Percentiles rank a stretch among this genome's conserved stretches.
Evolutionary conservation across 1,140 invertebrate genomes (phyloP).

Genomic region (Drosophila serrata): DNA sequence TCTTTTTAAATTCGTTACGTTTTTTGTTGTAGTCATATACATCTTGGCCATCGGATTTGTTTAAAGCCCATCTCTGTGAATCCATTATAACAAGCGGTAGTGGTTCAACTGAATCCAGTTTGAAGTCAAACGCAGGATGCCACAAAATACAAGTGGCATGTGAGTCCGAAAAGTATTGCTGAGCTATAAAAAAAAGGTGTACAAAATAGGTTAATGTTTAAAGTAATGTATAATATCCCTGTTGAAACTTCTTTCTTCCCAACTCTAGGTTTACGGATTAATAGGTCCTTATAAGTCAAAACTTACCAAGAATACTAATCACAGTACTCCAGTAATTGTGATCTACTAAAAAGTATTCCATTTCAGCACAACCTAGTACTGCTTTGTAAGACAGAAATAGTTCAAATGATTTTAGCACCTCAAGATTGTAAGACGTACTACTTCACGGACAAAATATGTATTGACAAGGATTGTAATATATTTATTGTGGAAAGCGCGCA

Average conservation of each 20-base stretch:
- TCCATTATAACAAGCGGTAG: conserved; percentile 50
- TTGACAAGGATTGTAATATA: background rate
- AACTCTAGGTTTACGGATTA: background rate
- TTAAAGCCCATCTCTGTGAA: conserved; percentile 24
- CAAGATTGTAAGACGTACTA: background rate
- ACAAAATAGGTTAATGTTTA: background rate
- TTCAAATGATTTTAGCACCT: background rate
- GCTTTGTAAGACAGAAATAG: background rate
- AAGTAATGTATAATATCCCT: background rate
- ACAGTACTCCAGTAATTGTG: conserved; percentile 61
- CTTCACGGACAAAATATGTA: background rate
- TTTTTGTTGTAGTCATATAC: conserved; percentile 49
- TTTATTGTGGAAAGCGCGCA: background rate
- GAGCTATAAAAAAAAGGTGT: conserved; percentile 36
- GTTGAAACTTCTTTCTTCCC: background rate
- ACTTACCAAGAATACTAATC: conserved; percentile 66
- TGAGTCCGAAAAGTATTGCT: conserved; percentile 54
- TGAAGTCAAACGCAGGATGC: conserved; percentile 56
- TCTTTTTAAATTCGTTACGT: conserved; percentile 20
- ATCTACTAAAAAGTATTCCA: conserved; percentile 13
- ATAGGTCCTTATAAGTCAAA: background rate
- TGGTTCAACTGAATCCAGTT: conserved; percentile 14
- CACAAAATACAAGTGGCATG: conserved; percentile 69
- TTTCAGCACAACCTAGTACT: background rate
- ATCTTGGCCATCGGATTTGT: conserved; percentile 21